Conservation (phyloP, 2,797 vertebrate species). For the Lycodopsis pacificus region DNA sequence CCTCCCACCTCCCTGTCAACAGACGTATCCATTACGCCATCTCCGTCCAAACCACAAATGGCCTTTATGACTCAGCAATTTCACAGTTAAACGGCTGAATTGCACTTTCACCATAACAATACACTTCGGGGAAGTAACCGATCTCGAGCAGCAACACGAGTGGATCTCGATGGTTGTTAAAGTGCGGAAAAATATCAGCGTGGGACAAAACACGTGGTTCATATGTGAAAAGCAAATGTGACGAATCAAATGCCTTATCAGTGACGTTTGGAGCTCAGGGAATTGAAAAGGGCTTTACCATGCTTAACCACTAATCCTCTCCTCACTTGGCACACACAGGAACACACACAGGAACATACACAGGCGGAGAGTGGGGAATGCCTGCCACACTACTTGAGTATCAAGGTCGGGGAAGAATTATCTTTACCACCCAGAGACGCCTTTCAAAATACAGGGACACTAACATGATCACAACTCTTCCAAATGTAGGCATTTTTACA, state of each 20-base stretch:
- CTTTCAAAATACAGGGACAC: slow-evolving; percentile 72
- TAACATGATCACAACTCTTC: slow-evolving; percentile 61
- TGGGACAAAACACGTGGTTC: slow-evolving; percentile 32
- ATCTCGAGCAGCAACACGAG: slow-evolving; percentile 19
- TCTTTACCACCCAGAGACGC: slow-evolving; percentile 53
- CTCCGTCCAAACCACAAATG: slow-evolving; percentile 57
- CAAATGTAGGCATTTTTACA: slow-evolving; percentile 82
- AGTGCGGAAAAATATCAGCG: slow-evolving; percentile 31
- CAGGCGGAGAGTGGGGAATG: slow-evolving; percentile 54
- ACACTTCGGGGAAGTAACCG: slow-evolving; percentile 29
- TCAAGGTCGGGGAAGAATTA: slow-evolving; percentile 64
- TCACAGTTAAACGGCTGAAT: slow-evolving; percentile 50
- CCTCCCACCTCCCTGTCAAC: slow-evolving; percentile 51
- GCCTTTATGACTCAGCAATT: slow-evolving; percentile 70
- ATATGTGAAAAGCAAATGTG: slow-evolving; percentile 20
- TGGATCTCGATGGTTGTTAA: neutral
- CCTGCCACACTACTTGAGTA: slow-evolving; percentile 56
- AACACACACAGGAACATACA: slow-evolving; percentile 34
- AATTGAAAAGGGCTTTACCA: slow-evolving; percentile 47
- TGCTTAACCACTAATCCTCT: slow-evolving; percentile 54
- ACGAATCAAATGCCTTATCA: slow-evolving; percentile 33
- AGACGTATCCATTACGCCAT: slow-evolving; percentile 62
- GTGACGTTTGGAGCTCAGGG: slow-evolving; percentile 46
- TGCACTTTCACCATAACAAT: slow-evolving; percentile 39
- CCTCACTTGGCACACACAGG: slow-evolving; percentile 37